A percentile compares a stretch with the other conserved stretches of the same genome.
Conservation (phyloP, 2,113 vertebrate species). For the Tonatia bakeri region DNA sequence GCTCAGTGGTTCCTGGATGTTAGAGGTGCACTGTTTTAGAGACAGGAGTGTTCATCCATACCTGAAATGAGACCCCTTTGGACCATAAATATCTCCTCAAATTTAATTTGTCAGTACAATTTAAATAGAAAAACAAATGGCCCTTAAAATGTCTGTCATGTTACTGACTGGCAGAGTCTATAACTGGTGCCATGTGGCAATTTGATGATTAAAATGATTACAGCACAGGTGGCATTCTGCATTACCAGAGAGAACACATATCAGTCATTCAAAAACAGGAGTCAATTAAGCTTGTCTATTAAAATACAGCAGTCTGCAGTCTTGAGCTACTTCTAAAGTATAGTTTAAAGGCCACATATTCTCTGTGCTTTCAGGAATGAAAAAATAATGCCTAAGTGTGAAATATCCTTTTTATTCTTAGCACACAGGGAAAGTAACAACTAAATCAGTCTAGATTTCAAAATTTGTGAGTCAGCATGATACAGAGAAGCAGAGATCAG, state of each 20-base stretch:
- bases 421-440: neutral
- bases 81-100: neutral
- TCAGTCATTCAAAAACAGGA: slow-evolving; percentile 72
- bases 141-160: slow-evolving; percentile 70
- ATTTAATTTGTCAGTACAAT: slow-evolving; percentile 60
- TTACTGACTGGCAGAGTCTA: slow-evolving; percentile 60
- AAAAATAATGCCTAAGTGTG: neutral
- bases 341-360: slow-evolving; percentile 24
- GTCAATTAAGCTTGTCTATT: slow-evolving; percentile 71
- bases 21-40: neutral
- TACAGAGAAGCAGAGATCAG: neutral
- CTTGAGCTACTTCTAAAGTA: slow-evolving; percentile 38
- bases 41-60: neutral
- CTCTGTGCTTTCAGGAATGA: neutral
- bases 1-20: neutral
- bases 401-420: neutral
- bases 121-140: slow-evolving; percentile 68
- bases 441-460: neutral
- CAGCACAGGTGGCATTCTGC: slow-evolving; percentile 73
- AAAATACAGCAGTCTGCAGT: slow-evolving; percentile 50
- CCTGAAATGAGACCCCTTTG: slow-evolving; percentile 8
- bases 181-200: slow-evolving; percentile 53
- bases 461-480: neutral
- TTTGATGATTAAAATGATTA: slow-evolving; percentile 76
- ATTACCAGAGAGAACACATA: slow-evolving; percentile 63